Percentiles rank a stretch among this genome's conserved stretches.
Conservation (phyloP, 2,888 invertebrate genomes). For the Monochamus alternatus region DNA sequence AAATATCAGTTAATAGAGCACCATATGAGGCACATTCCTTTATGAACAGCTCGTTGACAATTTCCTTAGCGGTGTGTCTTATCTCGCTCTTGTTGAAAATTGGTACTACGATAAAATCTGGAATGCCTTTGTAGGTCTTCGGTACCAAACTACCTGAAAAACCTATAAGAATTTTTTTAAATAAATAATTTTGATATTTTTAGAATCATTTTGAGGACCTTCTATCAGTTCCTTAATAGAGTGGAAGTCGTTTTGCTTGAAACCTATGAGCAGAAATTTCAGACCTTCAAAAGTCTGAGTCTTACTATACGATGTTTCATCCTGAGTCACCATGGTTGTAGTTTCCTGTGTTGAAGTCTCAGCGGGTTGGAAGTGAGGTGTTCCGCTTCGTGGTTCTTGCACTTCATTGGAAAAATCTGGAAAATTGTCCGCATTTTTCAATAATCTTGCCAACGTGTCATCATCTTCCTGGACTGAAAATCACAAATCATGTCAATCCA, state of each 20-base stretch:
- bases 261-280: conserved; percentile 69
- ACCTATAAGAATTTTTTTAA: conserved; percentile 20
- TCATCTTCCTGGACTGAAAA: conserved; percentile 47
- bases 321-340: conserved; percentile 43
- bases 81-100: conserved; percentile 71
- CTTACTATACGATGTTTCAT: conserved; percentile 43
- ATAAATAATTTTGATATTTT: not conserved
- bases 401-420: conserved; percentile 41
- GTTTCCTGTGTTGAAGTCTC: conserved; percentile 51
- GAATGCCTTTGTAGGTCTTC: conserved; percentile 71
- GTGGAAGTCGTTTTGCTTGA: conserved; percentile 69
- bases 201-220: conserved; percentile 53
- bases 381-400: conserved; percentile 25
- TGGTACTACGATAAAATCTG: conserved; percentile 81
- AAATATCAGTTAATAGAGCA: conserved; percentile 73
- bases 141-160: conserved; percentile 73
- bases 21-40: conserved; percentile 78
- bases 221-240: conserved; percentile 72
- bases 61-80: conserved; percentile 73
- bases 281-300: conserved; percentile 54
- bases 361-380: conserved; percentile 40
- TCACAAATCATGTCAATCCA: too few relatives aligned
- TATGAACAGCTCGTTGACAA: conserved; percentile 83
- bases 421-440: conserved; percentile 50
- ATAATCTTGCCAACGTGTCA: conserved; percentile 63